Base-by-base conservation (phyloP, 2,888 invertebrate genomes). In the Boloria euphrosyne region DNA sequence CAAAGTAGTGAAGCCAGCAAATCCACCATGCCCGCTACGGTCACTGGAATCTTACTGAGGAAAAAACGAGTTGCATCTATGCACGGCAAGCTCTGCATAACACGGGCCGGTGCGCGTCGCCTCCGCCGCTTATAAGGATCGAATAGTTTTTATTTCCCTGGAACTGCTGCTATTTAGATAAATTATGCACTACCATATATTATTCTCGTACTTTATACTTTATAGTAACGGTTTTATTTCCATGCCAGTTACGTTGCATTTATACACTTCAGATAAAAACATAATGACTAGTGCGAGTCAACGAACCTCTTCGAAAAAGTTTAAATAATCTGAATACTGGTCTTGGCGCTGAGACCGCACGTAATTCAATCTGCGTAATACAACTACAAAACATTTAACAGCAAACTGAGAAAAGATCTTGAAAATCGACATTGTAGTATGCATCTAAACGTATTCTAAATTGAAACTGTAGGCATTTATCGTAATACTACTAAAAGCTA, bases 331-430 rank as follows among this genome's bases (percentile, higher is more conserved):
- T 62, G 49, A 13, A 18, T 44, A 44, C n/a, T 27, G 47, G 22
- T n/a, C 38, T 38, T 18, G 54, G 47, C 49, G 17, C n/a, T 16
- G n/a, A 55, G 47, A 62, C 18, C 31, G 22, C 62, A 18, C 13
- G 46, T 62, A 54, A 55, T 62, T 55, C 62, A 53, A 27, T 53
- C 47, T 60, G 22, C 17, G 31, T 17, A 53, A 43, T 54, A 54
- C 62, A 27, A 57, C 46, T 46, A 57, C 44, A 57, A 57, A 46
- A 22, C 22, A 22, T 22, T 16, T n/a, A 46, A 27, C 57, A 57
- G 16, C 27, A 46, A 38, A 46, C 44, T 22, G 43, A 27, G 44
- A 46, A 46, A 27, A 44, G n/a, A 16, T n/a, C 46, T n/a, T 27
- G 57, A 57, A 38, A 10, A 7, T 38, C 46, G 27, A 46, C 44